Evolutionary conservation across 2,797 vertebrate genomes (phyloP).

Genomic region (Sparidentex hasta): DNA sequence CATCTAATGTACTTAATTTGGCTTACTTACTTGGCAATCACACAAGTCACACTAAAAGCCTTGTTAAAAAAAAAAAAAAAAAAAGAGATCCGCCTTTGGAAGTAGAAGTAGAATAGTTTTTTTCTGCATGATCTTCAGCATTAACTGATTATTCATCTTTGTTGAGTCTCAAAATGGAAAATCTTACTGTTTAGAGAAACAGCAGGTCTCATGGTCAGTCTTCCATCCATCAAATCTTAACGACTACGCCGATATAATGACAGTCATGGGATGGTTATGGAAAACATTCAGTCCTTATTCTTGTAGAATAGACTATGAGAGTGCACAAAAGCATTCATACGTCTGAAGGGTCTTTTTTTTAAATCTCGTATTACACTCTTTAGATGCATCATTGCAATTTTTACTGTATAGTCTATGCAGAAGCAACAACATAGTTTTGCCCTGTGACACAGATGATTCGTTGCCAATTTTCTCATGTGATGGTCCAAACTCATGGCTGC

Average conservation of each 20-base stretch:
- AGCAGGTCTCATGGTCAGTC: conserved; percentile 1
- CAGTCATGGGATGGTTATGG: conserved; percentile 1
- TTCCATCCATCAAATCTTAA: conserved; percentile 14
- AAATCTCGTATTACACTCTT: background rate
- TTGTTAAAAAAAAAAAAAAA: background rate
- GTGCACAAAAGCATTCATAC: background rate
- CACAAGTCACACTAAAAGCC: conserved; percentile 16
- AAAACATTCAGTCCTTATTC: background rate
- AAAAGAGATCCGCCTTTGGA: background rate
- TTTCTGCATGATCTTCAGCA: background rate
- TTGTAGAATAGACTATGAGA: background rate
- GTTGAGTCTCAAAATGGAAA: conserved; percentile 21
- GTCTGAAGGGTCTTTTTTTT: too few species aligned
- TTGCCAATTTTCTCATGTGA: background rate
- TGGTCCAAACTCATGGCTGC: background rate
- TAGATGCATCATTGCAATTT: background rate
- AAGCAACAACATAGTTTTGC: background rate
- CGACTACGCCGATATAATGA: background rate
- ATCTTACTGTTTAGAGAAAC: conserved; percentile 2
- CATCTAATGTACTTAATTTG: background rate
- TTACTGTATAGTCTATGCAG: background rate
- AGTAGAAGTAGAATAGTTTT: too few species aligned
- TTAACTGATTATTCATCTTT: background rate
- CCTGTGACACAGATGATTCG: background rate
- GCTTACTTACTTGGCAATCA: background rate